Conservation (phyloP, 2,888 invertebrate species). For the Pardosa pseudoannulata region DNA sequence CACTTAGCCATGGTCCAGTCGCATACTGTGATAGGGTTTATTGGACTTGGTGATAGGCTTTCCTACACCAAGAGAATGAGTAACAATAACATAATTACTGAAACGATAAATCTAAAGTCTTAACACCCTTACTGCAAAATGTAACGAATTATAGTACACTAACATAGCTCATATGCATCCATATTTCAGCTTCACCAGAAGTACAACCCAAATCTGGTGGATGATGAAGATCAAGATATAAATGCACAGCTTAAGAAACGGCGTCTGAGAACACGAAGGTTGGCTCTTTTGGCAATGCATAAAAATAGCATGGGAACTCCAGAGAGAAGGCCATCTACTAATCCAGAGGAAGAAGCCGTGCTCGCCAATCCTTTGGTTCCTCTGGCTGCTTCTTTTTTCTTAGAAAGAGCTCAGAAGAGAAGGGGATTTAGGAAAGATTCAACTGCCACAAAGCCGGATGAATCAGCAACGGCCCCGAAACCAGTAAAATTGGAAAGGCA, state of each 20-base stretch:
- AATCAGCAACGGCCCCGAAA: background rate
- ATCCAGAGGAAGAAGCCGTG: slow-evolving; percentile 15
- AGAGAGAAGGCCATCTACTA: background rate
- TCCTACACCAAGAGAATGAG: too few species aligned
- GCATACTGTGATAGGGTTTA: too few species aligned
- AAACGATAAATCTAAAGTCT: too few species aligned
- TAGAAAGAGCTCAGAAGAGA: slow-evolving; percentile 46
- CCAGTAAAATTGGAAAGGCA: slow-evolving; percentile 39
- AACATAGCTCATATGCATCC: too few species aligned
- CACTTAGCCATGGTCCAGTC: too few species aligned
- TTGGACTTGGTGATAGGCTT: too few species aligned
- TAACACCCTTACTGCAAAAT: too few species aligned
- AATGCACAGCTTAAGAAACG: slow-evolving; percentile 74
- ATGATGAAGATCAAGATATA: slow-evolving; percentile 75
- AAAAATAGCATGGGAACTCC: background rate
- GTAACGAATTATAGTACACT: too few species aligned
- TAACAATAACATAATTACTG: too few species aligned
- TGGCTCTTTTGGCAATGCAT: slow-evolving; percentile 74
- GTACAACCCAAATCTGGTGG: slow-evolving; percentile 75
- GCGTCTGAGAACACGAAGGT: slow-evolving; percentile 74
- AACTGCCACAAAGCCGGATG: background rate
- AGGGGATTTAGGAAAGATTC: background rate
- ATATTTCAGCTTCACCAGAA: slow-evolving; percentile 75
- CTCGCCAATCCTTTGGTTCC: slow-evolving; percentile 43
- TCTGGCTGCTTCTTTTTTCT: slow-evolving; percentile 58